Base-by-base conservation (phyloP, 1,140 invertebrate genomes). In the Coptotermes formosanus region DNA sequence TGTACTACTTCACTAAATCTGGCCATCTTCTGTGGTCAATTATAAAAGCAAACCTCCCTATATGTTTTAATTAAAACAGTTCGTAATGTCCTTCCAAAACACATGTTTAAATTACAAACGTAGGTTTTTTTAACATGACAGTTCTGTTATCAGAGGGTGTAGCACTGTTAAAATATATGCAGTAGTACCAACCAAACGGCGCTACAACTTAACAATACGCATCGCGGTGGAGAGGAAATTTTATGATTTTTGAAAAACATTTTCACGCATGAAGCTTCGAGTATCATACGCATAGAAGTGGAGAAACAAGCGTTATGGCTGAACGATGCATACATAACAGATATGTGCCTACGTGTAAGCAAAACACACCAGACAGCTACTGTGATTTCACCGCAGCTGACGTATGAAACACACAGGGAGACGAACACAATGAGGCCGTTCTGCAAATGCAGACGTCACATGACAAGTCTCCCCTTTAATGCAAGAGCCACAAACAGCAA, bases 101-200 rank as follows among this genome's bases (percentile, higher is more conserved):
- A 75, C 64, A 75, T 75, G 64, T 75, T 75, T 75, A 75, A 75
- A 75, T 75, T 75, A 75, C n/a, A 75, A 75, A 75, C 16, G n/a
- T 75, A 11, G 25, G 64, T 1, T 30, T 59, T 75, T 75, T 30
- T 75, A 75, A 75, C 64, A 75, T 75, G 64, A 75, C 64, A 75
- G 64, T 75, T 30, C 2, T 75, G 64, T 75, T 75, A 75, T 75
- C 64, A 75, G 64, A 4, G 19, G 19, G 52, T 16, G 3, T 55
- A 16, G n/a, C 25, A n/a, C 25, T 8, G n/a, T n/a, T 75, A 75
- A 25, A 75, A 75, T 30, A 12, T 14, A 30, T 75, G 25, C 64
- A 75, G n/a, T 30, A 16, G 64, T 75, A 30, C 64, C 64, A 75
- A 75, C 64, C 64, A 30, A 30, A 8, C 19, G 25, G 8, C 19